Evolutionary conservation across 2,113 vertebrate species (phyloP).

Genomic region (Gambusia holbrooki): DNA sequence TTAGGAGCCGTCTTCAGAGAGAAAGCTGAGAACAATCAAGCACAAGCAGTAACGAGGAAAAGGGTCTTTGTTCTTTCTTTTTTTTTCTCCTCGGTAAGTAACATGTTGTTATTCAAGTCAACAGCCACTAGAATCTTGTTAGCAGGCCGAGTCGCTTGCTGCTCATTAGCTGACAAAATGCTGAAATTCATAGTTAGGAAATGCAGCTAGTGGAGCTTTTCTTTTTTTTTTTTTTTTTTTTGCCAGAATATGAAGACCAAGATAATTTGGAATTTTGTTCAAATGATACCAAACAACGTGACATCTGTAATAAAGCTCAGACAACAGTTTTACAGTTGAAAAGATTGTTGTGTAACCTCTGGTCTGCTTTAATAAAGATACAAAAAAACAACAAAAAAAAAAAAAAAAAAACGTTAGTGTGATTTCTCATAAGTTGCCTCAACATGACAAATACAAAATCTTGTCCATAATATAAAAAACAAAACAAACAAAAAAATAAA

Average conservation of each 20-base stretch:
- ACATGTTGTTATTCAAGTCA: conserved; percentile 75
- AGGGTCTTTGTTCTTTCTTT: conserved; percentile 66
- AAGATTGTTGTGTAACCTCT: background rate
- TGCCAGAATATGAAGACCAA: conserved; percentile 7
- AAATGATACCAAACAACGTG: background rate
- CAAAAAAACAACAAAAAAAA: background rate
- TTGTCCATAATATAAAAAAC: no score
- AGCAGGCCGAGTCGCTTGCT: conserved; percentile 49
- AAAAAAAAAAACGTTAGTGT: background rate
- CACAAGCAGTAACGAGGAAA: conserved; percentile 58
- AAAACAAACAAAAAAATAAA: no score
- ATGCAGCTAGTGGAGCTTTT: conserved; percentile 26
- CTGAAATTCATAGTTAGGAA: conserved; percentile 50
- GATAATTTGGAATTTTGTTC: conserved; percentile 5
- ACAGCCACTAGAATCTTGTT: conserved; percentile 70
- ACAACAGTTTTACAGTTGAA: background rate
- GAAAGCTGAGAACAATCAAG: conserved; percentile 67
- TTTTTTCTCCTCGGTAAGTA: conserved; percentile 50
- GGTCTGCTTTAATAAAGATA: conserved; percentile 11
- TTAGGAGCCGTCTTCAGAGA: conserved; percentile 73
- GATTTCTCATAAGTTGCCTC: background rate
- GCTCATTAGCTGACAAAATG: conserved; percentile 67
- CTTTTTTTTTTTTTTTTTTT: conserved; percentile 3
- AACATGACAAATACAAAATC: background rate
- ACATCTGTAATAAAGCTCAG: background rate